phyloP scores from a whole-genome alignment of 2,888 invertebrate species.

The Keiferia lycopersicella region DNA sequence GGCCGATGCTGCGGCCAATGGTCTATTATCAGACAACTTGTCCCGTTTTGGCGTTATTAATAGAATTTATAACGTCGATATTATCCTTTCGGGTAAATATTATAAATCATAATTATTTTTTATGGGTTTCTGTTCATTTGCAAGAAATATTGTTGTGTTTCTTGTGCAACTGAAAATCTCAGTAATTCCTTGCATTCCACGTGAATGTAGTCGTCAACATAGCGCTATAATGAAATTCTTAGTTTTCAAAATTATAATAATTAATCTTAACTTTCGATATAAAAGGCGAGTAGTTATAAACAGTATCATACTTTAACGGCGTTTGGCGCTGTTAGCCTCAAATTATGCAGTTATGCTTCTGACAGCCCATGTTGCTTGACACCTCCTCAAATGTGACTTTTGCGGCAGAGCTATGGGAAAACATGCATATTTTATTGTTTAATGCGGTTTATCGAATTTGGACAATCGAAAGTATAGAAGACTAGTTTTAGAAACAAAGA shows the following conservation, averaged over 20 bases:
- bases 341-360: conserved; percentile 68
- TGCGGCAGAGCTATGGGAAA: conserved; percentile 20
- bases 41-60: conserved; percentile 30
- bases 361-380: conserved; percentile 46
- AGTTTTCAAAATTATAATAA: too few relatives aligned
- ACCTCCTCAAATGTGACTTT: conserved; percentile 49
- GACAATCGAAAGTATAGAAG: too few relatives aligned
- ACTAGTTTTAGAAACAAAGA: too few relatives aligned
- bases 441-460: too few relatives aligned
- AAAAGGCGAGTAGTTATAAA: too few relatives aligned
- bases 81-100: conserved; percentile 20
- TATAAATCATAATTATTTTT: conserved; percentile 18
- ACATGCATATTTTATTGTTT: too few relatives aligned
- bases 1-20: conserved; percentile 37
- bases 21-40: conserved; percentile 32
- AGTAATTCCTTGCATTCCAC: too few relatives aligned
- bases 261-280: too few relatives aligned
- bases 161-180: not conserved
- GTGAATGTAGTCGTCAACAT: too few relatives aligned
- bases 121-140: not conserved
- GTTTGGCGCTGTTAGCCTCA: conserved; percentile 59
- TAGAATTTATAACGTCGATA: conserved; percentile 23
- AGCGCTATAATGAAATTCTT: too few relatives aligned
- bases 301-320: conserved; percentile 48
- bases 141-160: not conserved